A percentile compares a stretch with the other conserved stretches of the same genome.
phyloP scores from a whole-genome alignment of 2,888 invertebrate species.

The Xanthia togata region DNA sequence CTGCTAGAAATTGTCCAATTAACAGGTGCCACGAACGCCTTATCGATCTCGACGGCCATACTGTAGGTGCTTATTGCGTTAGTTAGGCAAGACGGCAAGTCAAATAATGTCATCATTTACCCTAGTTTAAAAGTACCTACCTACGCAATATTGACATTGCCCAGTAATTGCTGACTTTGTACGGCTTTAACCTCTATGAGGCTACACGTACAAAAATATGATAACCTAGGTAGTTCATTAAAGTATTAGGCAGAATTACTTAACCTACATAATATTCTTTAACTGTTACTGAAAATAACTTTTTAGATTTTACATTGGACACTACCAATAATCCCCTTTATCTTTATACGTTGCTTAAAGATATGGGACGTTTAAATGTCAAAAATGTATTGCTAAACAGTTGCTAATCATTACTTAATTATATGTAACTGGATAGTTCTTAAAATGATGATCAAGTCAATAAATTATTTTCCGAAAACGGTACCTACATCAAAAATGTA shows the following conservation, averaged over 20 bases:
- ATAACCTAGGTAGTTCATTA: too few relatives aligned
- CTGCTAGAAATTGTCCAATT: too few relatives aligned
- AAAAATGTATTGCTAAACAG: not conserved
- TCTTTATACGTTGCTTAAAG: too few relatives aligned
- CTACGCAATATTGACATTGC: constrained; percentile 31
- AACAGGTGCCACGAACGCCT: too few relatives aligned
- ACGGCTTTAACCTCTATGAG: not conserved
- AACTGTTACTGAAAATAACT: not conserved
- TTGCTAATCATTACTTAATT: not conserved
- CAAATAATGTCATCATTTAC: constrained; percentile 41
- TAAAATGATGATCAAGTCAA: constrained; percentile 10
- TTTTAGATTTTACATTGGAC: not conserved
- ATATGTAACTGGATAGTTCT: not conserved
- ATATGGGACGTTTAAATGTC: not conserved
- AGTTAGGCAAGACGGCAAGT: not conserved
- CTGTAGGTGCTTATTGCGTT: not conserved
- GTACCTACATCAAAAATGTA: not conserved
- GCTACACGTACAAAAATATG: not conserved
- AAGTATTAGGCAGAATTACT: not conserved
- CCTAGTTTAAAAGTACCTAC: constrained; percentile 21
- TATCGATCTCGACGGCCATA: too few relatives aligned
- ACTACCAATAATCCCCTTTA: not conserved
- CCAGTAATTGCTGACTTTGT: constrained; percentile 7
- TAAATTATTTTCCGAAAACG: constrained; percentile 7
- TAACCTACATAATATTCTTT: not conserved